phyloP scores from a whole-genome alignment of 2,797 vertebrate species.

The Protonibea diacanthus region DNA sequence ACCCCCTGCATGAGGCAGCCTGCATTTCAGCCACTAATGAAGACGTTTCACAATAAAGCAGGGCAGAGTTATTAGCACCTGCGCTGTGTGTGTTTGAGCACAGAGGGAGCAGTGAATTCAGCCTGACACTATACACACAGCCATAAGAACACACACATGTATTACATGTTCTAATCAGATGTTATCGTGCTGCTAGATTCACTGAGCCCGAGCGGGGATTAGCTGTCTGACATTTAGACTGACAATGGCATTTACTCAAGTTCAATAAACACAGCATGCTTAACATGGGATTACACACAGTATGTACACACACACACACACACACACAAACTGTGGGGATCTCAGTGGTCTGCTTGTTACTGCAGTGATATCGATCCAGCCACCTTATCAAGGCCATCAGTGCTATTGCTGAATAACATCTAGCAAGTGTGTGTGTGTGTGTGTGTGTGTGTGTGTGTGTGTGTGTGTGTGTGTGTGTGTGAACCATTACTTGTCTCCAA shows the following conservation, averaged over 20 bases:
- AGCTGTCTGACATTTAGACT: constrained; percentile 53
- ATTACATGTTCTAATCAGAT: background rate
- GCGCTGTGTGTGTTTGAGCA: background rate
- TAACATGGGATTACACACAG: constrained; percentile 7
- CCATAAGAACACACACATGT: background rate
- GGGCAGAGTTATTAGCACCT: background rate
- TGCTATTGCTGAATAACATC: background rate
- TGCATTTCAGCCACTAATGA: background rate
- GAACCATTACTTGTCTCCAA: no score
- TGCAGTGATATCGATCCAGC: constrained; percentile 29
- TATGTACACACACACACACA: background rate
- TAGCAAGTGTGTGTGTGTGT: background rate
- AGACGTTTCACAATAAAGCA: background rate
- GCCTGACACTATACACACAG: background rate
- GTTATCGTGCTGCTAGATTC: constrained; percentile 15
- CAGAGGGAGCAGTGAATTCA: background rate
- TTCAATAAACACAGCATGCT: constrained; percentile 34
- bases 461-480: no score
- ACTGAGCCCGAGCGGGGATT: constrained; percentile 16
- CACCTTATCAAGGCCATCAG: constrained; percentile 1
- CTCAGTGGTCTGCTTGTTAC: constrained; percentile 23
- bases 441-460: background rate
- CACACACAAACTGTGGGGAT: background rate
- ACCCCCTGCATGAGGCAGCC: background rate
- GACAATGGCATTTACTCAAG: constrained; percentile 41